Evolutionary conservation across 2,797 vertebrate genomes (phyloP).

Genomic region (Gobionotothen gibberifrons): DNA sequence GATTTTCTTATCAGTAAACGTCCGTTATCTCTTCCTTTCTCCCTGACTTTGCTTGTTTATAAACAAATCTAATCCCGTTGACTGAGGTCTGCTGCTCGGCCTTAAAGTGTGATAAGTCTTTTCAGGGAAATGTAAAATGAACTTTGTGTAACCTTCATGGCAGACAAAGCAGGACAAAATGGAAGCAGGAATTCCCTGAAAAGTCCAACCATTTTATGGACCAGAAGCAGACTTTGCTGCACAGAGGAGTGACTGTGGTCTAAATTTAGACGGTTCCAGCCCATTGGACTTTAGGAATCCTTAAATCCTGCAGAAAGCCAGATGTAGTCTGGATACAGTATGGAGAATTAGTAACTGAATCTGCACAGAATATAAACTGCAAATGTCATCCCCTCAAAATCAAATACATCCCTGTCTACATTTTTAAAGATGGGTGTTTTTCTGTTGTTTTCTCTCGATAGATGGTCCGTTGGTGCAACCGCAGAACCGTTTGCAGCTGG

Average conservation of each 20-base stretch:
- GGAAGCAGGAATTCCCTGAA: slow-evolving; percentile 65
- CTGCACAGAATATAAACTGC: slow-evolving; percentile 38
- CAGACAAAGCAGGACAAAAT: slow-evolving; percentile 57
- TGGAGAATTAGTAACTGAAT: slow-evolving; percentile 28
- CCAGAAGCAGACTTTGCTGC: slow-evolving; percentile 55
- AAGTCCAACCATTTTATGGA: slow-evolving; percentile 40
- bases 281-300: slow-evolving; percentile 66
- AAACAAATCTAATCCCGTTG: slow-evolving; percentile 47
- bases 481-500: slow-evolving; percentile 79
- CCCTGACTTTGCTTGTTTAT: slow-evolving; percentile 48
- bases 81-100: slow-evolving; percentile 27
- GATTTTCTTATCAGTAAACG: slow-evolving; percentile 60
- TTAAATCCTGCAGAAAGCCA: slow-evolving; percentile 45
- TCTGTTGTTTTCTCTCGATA: slow-evolving; percentile 57
- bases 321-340: slow-evolving; percentile 13
- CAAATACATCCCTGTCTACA: slow-evolving; percentile 43
- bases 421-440: slow-evolving; percentile 68
- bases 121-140: slow-evolving; percentile 41
- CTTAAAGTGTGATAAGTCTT: slow-evolving; percentile 29
- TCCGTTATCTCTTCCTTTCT: slow-evolving; percentile 54
- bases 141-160: slow-evolving; percentile 50
- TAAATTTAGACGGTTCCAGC: slow-evolving; percentile 79
- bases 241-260: slow-evolving; percentile 63
- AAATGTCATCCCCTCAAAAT: slow-evolving; percentile 53
- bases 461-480: slow-evolving; percentile 76